phyloP scores from a whole-genome alignment of 2,113 vertebrate genomes.

The Nyctibius bracteatus region DNA sequence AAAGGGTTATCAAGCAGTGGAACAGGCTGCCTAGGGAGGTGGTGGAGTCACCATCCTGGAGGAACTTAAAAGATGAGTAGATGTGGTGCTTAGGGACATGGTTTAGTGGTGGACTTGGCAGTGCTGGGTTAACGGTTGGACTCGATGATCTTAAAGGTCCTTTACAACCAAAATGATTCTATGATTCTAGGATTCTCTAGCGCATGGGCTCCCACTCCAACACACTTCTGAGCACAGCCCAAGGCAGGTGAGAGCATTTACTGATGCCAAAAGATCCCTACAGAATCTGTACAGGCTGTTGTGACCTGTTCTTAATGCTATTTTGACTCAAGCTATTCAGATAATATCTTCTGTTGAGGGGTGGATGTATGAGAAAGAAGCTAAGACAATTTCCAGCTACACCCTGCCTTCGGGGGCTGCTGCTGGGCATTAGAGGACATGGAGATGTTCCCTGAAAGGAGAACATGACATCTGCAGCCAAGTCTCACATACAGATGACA shows the following conservation, averaged over 20 bases:
- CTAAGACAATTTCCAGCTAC: neutral
- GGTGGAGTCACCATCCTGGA: too few species aligned
- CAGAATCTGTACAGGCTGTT: neutral
- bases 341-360: neutral
- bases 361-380: neutral
- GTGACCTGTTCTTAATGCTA: neutral
- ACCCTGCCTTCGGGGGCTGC: neutral
- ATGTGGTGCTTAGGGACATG: too few species aligned
- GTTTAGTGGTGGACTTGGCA: too few species aligned
- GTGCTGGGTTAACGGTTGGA: too few species aligned
- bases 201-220: neutral
- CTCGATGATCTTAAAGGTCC: too few species aligned
- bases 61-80: too few species aligned
- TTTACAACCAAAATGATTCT: too few species aligned
- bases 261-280: neutral
- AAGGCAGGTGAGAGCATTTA: neutral
- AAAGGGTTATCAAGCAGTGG: too few species aligned
- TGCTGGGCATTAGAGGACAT: neutral
- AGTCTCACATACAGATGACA: neutral
- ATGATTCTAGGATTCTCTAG: too few species aligned
- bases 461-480: neutral
- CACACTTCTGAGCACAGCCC: rapidly evolving
- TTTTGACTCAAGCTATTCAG: neutral
- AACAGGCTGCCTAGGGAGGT: too few species aligned
- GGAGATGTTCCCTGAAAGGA: neutral